Conservation (phyloP, 2,888 invertebrate genomes). For the Drosophila falleni region DNA sequence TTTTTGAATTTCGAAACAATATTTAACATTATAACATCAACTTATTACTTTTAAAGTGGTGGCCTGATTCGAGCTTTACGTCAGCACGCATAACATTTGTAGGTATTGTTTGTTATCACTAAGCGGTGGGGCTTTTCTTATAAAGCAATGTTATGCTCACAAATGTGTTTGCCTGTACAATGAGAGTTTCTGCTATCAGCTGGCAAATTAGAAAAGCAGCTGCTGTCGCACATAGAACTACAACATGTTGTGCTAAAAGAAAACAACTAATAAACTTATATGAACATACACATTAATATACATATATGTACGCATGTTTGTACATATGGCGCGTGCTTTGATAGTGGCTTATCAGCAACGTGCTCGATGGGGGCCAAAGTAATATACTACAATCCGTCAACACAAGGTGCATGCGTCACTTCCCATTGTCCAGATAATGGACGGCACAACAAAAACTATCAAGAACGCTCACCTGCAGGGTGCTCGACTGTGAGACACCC, state of each 20-base stretch:
- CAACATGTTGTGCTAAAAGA: conserved; percentile 25
- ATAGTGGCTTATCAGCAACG: conserved; percentile 21
- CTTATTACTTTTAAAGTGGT: conserved; percentile 6
- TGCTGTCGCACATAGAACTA: conserved; percentile 22
- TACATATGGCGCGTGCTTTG: conserved; percentile 2
- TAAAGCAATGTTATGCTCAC: conserved; percentile 7
- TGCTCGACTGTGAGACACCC: neutral
- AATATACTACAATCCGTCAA: conserved; percentile 26
- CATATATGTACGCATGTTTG: neutral
- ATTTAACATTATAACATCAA: neutral
- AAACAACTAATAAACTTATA: conserved; percentile 11
- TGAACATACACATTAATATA: neutral
- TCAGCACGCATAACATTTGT: conserved; percentile 17
- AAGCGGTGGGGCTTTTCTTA: conserved; percentile 6
- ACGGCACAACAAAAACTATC: neutral
- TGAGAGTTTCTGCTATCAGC: conserved; percentile 27
- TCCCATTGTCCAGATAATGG: conserved; percentile 21
- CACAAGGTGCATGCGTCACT: conserved; percentile 40
- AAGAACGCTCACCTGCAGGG: neutral
- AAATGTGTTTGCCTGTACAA: conserved; percentile 1
- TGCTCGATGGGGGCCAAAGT: conserved; percentile 34
- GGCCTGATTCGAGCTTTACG: conserved; percentile 29
- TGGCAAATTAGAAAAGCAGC: conserved; percentile 8
- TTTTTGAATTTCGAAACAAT: neutral
- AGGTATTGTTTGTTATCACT: conserved; percentile 12